Base-by-base conservation (phyloP, 53 echinoderm and acorn worm species). In the Pentamera pediparva region DNA sequence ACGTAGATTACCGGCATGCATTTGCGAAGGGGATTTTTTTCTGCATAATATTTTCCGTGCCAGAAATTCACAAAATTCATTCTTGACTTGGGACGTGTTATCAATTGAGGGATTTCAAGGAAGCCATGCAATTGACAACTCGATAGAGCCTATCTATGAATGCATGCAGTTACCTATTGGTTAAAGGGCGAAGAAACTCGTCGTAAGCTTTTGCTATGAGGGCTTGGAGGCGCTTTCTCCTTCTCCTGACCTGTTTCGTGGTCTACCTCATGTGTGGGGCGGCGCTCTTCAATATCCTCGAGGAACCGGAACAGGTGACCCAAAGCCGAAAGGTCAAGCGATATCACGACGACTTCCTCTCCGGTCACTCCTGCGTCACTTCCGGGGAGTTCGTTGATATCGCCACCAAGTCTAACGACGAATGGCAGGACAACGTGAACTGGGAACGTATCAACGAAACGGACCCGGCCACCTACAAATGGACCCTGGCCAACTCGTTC, bases 171-270 rank as follows among this genome's bases (percentile, higher is more conserved):
- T n/a, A n/a, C n/a, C n/a, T n/a, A n/a, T n/a, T n/a, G n/a, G n/a
- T n/a, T n/a, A n/a, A n/a, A n/a, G n/a, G n/a, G n/a, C n/a, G n/a
- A n/a, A n/a, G n/a, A n/a, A n/a, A n/a, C n/a, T n/a, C n/a, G n/a
- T n/a, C n/a, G n/a, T n/a, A n/a, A n/a, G n/a, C n/a, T n/a, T n/a
- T 19, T 54, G 28, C 12, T 26, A 65, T 65, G 65, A 65, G 39
- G 65, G 21, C 65, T 8, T 65, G 65, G 65, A 65, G 39, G 15
- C 37, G 65, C 8, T 65, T 65, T 25, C 8, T 65, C 13, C 65
- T 65, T 65, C 65, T 65, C 26, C 27, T 65, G 22, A 65, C 39
- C 3, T 65, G 65, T 65, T 65, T 65, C 15, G 19, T 65, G 7
- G 7, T 65, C 25, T 65, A 65, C 24, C 38, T 65, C 11, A 39